Evolutionary conservation across 2,797 vertebrate species (phyloP).

Genomic region (Pangasius djambal): DNA sequence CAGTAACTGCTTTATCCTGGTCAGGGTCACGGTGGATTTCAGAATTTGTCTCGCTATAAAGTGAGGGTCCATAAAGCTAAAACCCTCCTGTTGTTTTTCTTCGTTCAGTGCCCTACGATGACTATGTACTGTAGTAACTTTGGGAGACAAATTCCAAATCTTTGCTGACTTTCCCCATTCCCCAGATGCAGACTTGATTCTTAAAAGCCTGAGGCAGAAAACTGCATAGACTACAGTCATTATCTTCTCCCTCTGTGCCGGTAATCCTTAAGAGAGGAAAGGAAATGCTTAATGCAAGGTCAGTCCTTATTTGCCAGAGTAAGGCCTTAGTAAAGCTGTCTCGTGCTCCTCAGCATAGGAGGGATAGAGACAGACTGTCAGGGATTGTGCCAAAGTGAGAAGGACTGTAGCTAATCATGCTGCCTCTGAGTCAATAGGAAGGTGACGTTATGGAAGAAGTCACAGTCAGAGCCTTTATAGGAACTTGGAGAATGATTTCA

Average conservation of each 20-base stretch:
- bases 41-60: background rate
- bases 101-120: background rate
- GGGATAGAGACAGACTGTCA: conserved; percentile 42
- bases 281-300: conserved; percentile 60
- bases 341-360: conserved; percentile 33
- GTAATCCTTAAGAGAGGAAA: conserved; percentile 58
- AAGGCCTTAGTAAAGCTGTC: conserved; percentile 54
- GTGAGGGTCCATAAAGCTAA: background rate
- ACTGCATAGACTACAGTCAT: conserved; percentile 27
- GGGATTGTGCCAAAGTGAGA: conserved; percentile 46
- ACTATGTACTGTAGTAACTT: background rate
- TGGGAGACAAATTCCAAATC: conserved; percentile 23
- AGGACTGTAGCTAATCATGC: conserved; percentile 53
- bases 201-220: conserved; percentile 38
- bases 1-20: background rate
- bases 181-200: conserved; percentile 31
- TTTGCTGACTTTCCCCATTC: conserved; percentile 6
- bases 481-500: conserved; percentile 38
- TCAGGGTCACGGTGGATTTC: background rate
- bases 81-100: conserved; percentile 9
- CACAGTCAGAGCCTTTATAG: conserved; percentile 24
- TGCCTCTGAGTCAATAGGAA: conserved; percentile 40
- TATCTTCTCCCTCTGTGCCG: conserved; percentile 39
- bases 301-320: conserved; percentile 48
- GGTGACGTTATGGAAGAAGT: conserved; percentile 51